These are phyloP conservation scores for Octodonta nipae DNA, from an alignment of 2,888 invertebrate species.

Conservation along the genomic window DNA sequence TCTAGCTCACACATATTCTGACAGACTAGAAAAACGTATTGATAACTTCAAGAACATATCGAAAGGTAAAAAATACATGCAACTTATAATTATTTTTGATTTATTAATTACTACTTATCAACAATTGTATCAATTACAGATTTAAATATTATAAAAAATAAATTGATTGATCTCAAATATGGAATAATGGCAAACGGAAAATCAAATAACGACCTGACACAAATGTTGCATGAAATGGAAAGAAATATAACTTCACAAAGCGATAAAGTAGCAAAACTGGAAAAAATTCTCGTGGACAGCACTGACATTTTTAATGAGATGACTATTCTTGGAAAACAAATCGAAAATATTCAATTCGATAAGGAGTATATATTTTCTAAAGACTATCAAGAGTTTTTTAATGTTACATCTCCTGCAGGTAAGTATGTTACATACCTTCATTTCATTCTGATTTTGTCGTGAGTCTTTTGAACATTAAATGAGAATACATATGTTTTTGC, in stretches of 20 bases:
- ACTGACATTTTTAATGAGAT: constrained; percentile 25
- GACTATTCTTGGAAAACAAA: constrained; percentile 24
- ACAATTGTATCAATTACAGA: constrained; percentile 16
- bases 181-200: constrained; percentile 34
- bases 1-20: constrained; percentile 42
- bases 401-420: constrained; percentile 26
- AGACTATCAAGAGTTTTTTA: constrained; percentile 23
- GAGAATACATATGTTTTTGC: not conserved
- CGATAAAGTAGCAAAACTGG: constrained; percentile 14
- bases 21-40: constrained; percentile 39
- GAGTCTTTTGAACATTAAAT: not conserved
- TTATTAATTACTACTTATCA: too few relatives aligned
- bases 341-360: constrained; percentile 26
- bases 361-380: constrained; percentile 27
- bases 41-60: constrained; percentile 22
- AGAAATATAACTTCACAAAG: constrained; percentile 15
- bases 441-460: not conserved
- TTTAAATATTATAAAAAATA: constrained; percentile 17
- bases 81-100: too few relatives aligned
- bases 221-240: constrained; percentile 18
- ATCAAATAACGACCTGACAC: constrained; percentile 23
- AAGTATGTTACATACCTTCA: constrained; percentile 10
- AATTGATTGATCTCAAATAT: constrained; percentile 39
- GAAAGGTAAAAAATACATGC: constrained; percentile 16
- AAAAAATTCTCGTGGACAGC: constrained; percentile 15